Percentiles rank a stretch among this genome's conserved stretches.
Conservation (phyloP, 1,140 invertebrate genomes). For the Saccostrea cuccullata region DNA sequence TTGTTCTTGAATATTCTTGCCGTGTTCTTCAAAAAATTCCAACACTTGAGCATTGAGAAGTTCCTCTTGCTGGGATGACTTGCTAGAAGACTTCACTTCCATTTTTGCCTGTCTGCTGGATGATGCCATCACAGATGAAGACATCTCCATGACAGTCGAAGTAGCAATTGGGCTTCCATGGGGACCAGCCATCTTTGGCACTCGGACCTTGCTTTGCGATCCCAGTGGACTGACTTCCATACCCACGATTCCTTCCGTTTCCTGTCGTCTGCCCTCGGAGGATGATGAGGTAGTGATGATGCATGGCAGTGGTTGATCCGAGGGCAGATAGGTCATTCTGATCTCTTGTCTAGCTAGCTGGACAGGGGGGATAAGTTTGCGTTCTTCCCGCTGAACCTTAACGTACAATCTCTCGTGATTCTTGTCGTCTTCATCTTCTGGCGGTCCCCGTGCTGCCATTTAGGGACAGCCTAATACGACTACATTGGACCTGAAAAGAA, state of each 20-base stretch:
- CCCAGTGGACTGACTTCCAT: conserved; percentile 51
- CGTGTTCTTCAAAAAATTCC: conserved; percentile 74
- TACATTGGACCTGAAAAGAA: conserved; percentile 58
- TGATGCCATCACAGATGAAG: conserved; percentile 46
- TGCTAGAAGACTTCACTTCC: conserved; percentile 48
- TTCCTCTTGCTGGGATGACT: conserved; percentile 55
- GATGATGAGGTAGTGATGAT: conserved; percentile 51
- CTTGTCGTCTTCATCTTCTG: conserved; percentile 56
- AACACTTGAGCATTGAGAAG: conserved; percentile 64
- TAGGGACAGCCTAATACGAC: conserved; percentile 58
- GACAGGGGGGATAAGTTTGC: conserved; percentile 65
- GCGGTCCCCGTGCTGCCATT: conserved; percentile 64
- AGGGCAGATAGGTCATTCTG: conserved; percentile 64
- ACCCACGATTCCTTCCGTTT: conserved; percentile 64
- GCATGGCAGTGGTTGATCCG: conserved; percentile 52
- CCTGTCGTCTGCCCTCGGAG: conserved; percentile 48
- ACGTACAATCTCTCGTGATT: conserved; percentile 65
- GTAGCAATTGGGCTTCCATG: conserved; percentile 4
- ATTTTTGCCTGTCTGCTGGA: conserved; percentile 47
- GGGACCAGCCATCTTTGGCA: conserved; percentile 31
- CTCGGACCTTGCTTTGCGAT: conserved; percentile 30
- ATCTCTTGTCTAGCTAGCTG: conserved; percentile 69
- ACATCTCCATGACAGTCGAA: conserved; percentile 30
- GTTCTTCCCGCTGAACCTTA: conserved; percentile 61
- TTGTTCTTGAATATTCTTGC: conserved; percentile 63